Percentiles rank a stretch among this genome's conserved stretches.
Conservation (phyloP, 2,797 vertebrate genomes). For the Hippocampus kuda region DNA sequence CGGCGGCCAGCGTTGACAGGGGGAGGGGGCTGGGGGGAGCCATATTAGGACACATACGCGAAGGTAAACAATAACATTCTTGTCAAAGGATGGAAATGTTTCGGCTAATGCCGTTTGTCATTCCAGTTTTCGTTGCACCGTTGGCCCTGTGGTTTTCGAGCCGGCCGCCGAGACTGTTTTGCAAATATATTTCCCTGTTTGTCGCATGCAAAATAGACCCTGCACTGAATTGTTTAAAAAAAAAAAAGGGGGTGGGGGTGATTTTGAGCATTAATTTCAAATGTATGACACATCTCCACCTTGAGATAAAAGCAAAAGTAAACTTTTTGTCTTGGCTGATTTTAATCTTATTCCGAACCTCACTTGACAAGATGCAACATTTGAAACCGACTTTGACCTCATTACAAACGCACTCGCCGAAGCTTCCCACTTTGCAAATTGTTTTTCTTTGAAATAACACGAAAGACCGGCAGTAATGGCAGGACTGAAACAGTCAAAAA, state of each 20-base stretch:
- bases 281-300: not conserved
- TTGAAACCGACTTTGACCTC: not conserved
- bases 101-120: constrained; percentile 84
- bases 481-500: not conserved
- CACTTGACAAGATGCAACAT: not conserved
- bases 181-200: constrained; percentile 43
- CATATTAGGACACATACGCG: constrained; percentile 95
- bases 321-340: not conserved
- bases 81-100: constrained; percentile 86
- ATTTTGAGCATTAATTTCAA: not conserved
- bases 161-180: constrained; percentile 65
- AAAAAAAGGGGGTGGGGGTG: not conserved
- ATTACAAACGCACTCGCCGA: not conserved
- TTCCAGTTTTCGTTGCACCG: constrained; percentile 72
- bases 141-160: constrained; percentile 57
- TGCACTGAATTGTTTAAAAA: not conserved
- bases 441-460: not conserved
- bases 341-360: not conserved
- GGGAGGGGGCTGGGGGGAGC: constrained; percentile 67
- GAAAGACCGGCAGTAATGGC: not conserved
- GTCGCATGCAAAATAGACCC: not conserved
- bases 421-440: not conserved
- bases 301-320: not conserved
- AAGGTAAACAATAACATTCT: constrained; percentile 99
- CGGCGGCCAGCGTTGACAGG: constrained; percentile 70